These are phyloP conservation scores for Polydrusus tereticollis DNA, from an alignment of 2,888 invertebrate species.

Conservation along the genomic window DNA sequence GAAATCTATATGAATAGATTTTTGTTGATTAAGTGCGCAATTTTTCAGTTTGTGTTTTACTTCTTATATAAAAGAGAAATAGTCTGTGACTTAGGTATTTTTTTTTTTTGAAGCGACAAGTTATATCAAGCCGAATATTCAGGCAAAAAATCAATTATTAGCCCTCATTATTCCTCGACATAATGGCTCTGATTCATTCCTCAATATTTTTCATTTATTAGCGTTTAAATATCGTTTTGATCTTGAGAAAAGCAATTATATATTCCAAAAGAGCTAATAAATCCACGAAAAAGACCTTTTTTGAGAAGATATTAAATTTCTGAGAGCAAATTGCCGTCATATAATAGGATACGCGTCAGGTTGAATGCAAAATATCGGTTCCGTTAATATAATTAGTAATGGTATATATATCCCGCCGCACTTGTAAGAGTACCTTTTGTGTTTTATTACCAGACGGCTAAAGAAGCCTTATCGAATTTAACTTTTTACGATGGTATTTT, in stretches of 20 bases:
- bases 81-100: neutral
- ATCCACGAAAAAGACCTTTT: slow-evolving; percentile 24
- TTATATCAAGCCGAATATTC: neutral
- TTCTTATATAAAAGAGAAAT: too few relatives aligned
- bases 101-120: neutral
- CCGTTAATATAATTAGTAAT: slow-evolving; percentile 34
- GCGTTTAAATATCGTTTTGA: slow-evolving; percentile 26
- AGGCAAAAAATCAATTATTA: slow-evolving; percentile 7
- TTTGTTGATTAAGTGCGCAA: too few relatives aligned
- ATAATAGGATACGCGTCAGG: slow-evolving; percentile 28
- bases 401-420: slow-evolving; percentile 22
- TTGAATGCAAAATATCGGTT: slow-evolving; percentile 28
- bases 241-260: slow-evolving; percentile 25
- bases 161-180: neutral
- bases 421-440: slow-evolving; percentile 26
- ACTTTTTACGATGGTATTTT: neutral
- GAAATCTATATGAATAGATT: too few relatives aligned
- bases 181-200: neutral
- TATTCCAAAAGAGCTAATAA: slow-evolving; percentile 27
- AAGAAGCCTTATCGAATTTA: neutral
- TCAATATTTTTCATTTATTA: slow-evolving; percentile 21
- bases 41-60: too few relatives aligned
- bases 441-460: slow-evolving; percentile 18
- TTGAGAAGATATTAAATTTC: slow-evolving; percentile 35
- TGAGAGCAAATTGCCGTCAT: slow-evolving; percentile 26